Evolutionary conservation across 2,797 vertebrate genomes (phyloP).

Genomic region (Arremon aurantiirostris): DNA sequence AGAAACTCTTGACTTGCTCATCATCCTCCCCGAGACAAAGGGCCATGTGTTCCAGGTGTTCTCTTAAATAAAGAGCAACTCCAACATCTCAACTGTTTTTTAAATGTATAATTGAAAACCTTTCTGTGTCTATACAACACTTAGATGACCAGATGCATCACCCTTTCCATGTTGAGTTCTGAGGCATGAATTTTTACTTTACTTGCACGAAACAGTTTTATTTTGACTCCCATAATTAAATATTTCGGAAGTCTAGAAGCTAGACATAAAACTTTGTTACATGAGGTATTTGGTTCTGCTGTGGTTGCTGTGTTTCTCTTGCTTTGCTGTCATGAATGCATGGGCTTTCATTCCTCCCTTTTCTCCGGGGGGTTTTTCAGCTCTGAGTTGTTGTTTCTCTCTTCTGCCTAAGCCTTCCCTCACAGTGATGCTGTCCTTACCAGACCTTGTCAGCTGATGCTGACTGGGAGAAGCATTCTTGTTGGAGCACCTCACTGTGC

Average conservation of each 20-base stretch:
- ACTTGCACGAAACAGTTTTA: neutral
- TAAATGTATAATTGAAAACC: neutral
- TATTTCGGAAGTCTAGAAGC: neutral
- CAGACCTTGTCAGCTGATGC: neutral
- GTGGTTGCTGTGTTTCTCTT: neutral
- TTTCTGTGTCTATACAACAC: neutral
- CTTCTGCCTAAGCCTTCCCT: neutral
- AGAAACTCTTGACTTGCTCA: fast-evolving
- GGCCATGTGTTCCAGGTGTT: fast-evolving
- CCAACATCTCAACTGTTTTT: neutral
- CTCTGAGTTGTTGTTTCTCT: neutral
- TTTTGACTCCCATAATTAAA: neutral
- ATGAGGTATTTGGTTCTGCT: neutral
- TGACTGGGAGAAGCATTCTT: neutral
- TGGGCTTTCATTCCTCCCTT: neutral
- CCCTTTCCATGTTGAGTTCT: neutral
- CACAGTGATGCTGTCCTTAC: neutral
- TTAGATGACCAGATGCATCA: neutral
- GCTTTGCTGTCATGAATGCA: neutral
- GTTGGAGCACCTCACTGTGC: neutral
- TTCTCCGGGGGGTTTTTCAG: neutral
- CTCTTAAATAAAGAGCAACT: neutral
- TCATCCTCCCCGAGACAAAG: neutral
- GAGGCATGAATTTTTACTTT: neutral
- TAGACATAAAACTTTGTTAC: neutral